A percentile compares a stretch with the other conserved stretches of the same genome.
phyloP scores from a whole-genome alignment of 2,113 vertebrate species.

The Chaetops frenatus region DNA sequence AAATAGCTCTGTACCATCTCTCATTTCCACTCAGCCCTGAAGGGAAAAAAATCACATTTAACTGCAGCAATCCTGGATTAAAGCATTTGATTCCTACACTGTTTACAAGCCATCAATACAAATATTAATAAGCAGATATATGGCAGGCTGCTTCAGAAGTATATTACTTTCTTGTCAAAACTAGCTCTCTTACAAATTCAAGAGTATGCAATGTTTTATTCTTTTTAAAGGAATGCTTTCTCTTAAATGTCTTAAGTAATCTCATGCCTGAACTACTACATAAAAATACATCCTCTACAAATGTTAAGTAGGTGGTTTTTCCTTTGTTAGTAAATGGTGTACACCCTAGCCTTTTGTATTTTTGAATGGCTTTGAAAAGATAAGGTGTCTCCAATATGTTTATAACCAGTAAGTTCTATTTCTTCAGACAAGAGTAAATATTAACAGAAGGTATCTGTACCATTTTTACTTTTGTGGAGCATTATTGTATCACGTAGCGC shows the following conservation, averaged over 20 bases:
- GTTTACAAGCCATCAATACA: constrained; percentile 3
- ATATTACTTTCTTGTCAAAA: neutral
- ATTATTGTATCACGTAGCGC: neutral
- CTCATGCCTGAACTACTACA: neutral
- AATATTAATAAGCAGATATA: constrained; percentile 4
- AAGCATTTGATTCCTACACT: neutral
- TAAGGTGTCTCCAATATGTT: neutral
- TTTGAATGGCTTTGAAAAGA: constrained; percentile 6
- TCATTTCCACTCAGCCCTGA: neutral
- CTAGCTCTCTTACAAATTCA: neutral
- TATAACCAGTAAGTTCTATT: neutral
- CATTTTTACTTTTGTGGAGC: neutral
- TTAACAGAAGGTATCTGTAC: neutral
- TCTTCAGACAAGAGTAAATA: neutral
- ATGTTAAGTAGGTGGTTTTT: neutral
- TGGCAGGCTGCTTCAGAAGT: neutral
- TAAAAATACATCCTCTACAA: neutral
- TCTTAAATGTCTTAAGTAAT: neutral
- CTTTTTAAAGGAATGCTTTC: neutral
- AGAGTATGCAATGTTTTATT: neutral
- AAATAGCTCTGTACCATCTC: neutral
- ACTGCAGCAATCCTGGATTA: neutral
- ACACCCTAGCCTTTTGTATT: neutral
- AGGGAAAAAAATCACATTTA: neutral
- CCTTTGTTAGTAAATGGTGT: neutral